Conservation (phyloP, 1,140 invertebrate genomes). For the Saccostrea cuccullata region DNA sequence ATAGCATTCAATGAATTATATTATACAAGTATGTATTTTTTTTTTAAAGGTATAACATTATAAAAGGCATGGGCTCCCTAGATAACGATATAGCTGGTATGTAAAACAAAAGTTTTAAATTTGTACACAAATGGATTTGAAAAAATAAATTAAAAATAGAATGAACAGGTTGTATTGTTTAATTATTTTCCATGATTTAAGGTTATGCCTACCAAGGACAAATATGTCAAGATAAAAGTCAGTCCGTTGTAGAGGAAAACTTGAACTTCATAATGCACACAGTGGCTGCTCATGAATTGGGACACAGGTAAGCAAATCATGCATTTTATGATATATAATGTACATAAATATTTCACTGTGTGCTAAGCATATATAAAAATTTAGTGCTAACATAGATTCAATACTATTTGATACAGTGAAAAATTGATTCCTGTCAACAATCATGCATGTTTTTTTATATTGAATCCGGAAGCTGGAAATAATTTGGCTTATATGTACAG, state of each 20-base stretch:
- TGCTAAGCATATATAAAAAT: too few species aligned
- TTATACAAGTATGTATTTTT: not conserved
- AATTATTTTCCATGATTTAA: not conserved
- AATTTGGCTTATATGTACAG: too few species aligned
- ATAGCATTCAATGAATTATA: not conserved
- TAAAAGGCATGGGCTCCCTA: not conserved
- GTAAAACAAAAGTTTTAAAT: not conserved
- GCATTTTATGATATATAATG: not conserved
- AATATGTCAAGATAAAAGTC: constrained; percentile 36
- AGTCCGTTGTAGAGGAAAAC: constrained; percentile 44
- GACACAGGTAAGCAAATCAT: constrained; percentile 38
- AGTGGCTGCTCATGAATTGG: constrained; percentile 50
- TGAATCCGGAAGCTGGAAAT: too few species aligned
- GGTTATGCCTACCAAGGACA: constrained; percentile 44
- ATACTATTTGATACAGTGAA: too few species aligned
- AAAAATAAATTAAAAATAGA: not conserved
- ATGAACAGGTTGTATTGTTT: not conserved
- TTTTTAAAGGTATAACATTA: not conserved
- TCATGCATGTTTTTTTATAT: too few species aligned
- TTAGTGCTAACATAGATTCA: too few species aligned
- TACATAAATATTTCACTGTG: too few species aligned
- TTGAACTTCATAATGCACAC: constrained; percentile 52
- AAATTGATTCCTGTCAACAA: too few species aligned
- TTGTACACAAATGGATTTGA: not conserved
- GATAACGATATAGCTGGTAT: not conserved